These are phyloP conservation scores for Steinernema scapterisci DNA, from an alignment of 2,888 invertebrate species.

Conservation along the genomic window DNA sequence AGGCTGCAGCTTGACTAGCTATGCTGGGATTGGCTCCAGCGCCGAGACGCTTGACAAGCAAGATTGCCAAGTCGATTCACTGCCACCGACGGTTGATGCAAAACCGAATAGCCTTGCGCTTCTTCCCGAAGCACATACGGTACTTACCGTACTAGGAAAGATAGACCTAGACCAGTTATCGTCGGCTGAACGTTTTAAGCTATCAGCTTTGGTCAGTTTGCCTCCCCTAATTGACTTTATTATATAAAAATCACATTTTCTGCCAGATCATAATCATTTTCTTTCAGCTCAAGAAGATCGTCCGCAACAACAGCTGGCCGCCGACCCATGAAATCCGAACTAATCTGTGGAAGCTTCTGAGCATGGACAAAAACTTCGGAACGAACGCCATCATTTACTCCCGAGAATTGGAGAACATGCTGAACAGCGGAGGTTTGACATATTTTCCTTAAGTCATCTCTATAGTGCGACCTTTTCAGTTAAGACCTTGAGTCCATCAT, in stretches of 20 bases:
- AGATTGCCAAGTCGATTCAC: too few relatives aligned
- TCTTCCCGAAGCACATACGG: not conserved
- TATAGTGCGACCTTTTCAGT: slow-evolving; percentile 51
- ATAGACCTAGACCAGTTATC: not conserved
- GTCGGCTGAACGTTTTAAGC: not conserved
- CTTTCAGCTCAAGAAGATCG: slow-evolving; percentile 66
- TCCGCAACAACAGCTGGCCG: slow-evolving; percentile 66
- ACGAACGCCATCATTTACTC: slow-evolving; percentile 53
- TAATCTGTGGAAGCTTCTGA: slow-evolving; percentile 64
- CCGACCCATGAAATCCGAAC: slow-evolving; percentile 63
- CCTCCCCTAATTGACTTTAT: too few relatives aligned
- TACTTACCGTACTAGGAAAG: not conserved
- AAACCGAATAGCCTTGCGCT: not conserved
- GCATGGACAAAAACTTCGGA: slow-evolving; percentile 56
- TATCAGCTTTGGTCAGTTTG: not conserved
- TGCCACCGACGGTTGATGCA: too few relatives aligned
- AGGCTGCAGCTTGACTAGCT: not conserved
- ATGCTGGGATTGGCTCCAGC: not conserved
- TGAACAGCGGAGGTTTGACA: slow-evolving; percentile 53
- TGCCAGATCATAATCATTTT: not conserved
- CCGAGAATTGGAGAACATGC: slow-evolving; percentile 50
- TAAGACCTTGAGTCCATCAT: slow-evolving; percentile 54
- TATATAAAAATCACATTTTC: not conserved
- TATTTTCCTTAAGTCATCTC: too few relatives aligned
- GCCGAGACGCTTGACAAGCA: not conserved